These are phyloP conservation scores for Lutraria rhynchaena DNA, from an alignment of 1,140 invertebrate genomes.

Conservation along the genomic window DNA sequence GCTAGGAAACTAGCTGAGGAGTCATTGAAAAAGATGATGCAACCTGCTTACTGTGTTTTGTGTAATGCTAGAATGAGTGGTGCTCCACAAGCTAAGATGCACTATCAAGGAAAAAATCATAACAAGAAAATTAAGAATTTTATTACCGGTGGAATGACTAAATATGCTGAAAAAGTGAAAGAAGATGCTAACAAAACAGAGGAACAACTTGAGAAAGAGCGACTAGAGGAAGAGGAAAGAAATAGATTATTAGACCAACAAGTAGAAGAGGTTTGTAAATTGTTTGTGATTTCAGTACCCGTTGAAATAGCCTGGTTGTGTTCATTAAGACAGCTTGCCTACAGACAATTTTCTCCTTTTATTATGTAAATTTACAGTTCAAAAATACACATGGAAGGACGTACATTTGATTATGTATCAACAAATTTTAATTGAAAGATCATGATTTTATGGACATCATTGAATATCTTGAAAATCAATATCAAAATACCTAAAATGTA, in stretches of 20 bases:
- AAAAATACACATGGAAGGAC: too few relatives aligned
- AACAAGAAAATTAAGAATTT: constrained; percentile 68
- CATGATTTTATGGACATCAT: too few relatives aligned
- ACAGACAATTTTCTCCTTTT: too few relatives aligned
- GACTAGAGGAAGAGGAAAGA: constrained; percentile 44
- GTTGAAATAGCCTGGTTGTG: too few relatives aligned
- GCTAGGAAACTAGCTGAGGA: constrained; percentile 48
- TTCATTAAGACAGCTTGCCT: too few relatives aligned
- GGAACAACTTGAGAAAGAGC: constrained; percentile 46
- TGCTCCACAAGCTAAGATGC: constrained; percentile 63
- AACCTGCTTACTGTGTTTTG: constrained; percentile 68
- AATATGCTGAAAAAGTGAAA: constrained; percentile 54
- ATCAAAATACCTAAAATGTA: too few relatives aligned
- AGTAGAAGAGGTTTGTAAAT: constrained; percentile 46
- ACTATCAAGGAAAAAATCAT: constrained; percentile 74
- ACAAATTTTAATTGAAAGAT: too few relatives aligned
- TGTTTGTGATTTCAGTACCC: too few relatives aligned
- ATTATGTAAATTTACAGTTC: too few relatives aligned
- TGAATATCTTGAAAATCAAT: too few relatives aligned
- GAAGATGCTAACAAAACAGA: constrained; percentile 40
- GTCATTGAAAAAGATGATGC: constrained; percentile 64
- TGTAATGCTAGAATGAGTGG: constrained; percentile 70
- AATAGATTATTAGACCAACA: constrained; percentile 43
- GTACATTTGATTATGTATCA: too few relatives aligned
- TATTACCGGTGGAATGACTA: constrained; percentile 53